phyloP scores from a whole-genome alignment of 2,113 vertebrate species.

The Stegostoma tigrinum region DNA sequence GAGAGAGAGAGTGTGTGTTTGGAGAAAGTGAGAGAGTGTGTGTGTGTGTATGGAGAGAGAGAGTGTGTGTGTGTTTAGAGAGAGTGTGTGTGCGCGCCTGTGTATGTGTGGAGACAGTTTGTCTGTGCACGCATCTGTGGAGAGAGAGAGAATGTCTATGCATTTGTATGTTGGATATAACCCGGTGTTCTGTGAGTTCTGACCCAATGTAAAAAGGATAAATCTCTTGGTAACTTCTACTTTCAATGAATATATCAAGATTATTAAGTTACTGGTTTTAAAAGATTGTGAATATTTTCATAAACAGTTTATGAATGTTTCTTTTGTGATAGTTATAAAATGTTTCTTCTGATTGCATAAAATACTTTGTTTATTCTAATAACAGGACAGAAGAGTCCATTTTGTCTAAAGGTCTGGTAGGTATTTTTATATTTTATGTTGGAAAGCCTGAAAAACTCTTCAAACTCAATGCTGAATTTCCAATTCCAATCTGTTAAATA shows the following conservation, averaged over 20 bases:
- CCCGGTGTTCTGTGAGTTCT: too few species aligned
- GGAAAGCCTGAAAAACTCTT: not conserved
- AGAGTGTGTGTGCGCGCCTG: too few species aligned
- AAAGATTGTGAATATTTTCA: not conserved
- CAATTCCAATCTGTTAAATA: not conserved
- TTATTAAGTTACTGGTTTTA: not conserved
- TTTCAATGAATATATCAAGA: not conserved
- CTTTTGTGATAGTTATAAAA: constrained; percentile 28
- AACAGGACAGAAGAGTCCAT: constrained; percentile 80
- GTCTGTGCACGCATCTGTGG: too few species aligned
- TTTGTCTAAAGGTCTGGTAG: constrained; percentile 87
- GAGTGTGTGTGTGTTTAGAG: too few species aligned
- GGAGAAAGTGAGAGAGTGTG: too few species aligned
- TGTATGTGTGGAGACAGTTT: too few species aligned
- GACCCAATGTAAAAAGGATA: not conserved
- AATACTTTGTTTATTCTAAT: constrained; percentile 43
- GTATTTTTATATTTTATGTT: constrained; percentile 38
- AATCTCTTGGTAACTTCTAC: too few species aligned
- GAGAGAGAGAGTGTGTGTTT: too few species aligned
- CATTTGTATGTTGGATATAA: too few species aligned
- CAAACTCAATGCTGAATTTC: not conserved
- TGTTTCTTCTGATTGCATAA: constrained; percentile 20
- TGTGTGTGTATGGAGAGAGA: too few species aligned
- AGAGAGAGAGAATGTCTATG: too few species aligned
- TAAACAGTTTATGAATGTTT: not conserved